Percentiles rank a stretch among this genome's conserved stretches.
These are phyloP conservation scores for Macroramphosus scolopax DNA, from an alignment of 2,797 vertebrate genomes.

Conservation along the genomic window DNA sequence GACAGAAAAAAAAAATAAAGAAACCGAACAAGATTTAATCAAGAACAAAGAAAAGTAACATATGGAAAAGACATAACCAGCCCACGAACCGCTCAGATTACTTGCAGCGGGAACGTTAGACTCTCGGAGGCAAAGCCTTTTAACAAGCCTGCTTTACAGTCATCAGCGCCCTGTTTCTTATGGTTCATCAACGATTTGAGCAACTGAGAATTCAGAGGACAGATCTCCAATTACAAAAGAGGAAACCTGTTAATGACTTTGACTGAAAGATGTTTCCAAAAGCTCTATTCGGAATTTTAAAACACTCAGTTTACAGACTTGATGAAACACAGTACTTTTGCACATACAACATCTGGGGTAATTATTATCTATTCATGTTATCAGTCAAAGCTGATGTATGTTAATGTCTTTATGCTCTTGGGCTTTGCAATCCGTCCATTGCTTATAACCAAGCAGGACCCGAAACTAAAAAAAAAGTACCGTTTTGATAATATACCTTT, in stretches of 20 bases:
- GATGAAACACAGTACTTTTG: slow-evolving; percentile 26
- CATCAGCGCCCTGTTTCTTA: slow-evolving; percentile 21
- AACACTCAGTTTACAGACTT: slow-evolving; percentile 7
- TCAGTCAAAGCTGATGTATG: slow-evolving; percentile 19
- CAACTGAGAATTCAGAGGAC: slow-evolving; percentile 19
- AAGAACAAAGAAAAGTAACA: slow-evolving; percentile 25
- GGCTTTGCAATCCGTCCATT: slow-evolving; percentile 26
- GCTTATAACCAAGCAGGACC: slow-evolving; percentile 18
- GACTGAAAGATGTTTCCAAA: slow-evolving; percentile 40
- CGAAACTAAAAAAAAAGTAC: slow-evolving; percentile 37
- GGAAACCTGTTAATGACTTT: slow-evolving; percentile 43
- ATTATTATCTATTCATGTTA: slow-evolving; percentile 10
- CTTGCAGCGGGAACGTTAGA: slow-evolving; percentile 17
- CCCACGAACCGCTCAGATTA: slow-evolving; percentile 21
- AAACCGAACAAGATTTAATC: slow-evolving; percentile 11
- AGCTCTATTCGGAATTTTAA: slow-evolving; percentile 18
- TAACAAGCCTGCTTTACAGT: slow-evolving; percentile 20
- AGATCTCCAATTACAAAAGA: slow-evolving; percentile 39
- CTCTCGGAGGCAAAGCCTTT: slow-evolving; percentile 25
- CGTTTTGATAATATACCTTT: slow-evolving; percentile 57
- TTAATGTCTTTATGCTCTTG: slow-evolving; percentile 36
- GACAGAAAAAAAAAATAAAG: slow-evolving; percentile 1
- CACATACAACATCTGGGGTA: slow-evolving; percentile 1
- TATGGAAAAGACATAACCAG: slow-evolving; percentile 24
- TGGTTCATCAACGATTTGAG: slow-evolving; percentile 41